Conservation (phyloP, 1,140 invertebrate species). For the Drosophila melanica region DNA sequence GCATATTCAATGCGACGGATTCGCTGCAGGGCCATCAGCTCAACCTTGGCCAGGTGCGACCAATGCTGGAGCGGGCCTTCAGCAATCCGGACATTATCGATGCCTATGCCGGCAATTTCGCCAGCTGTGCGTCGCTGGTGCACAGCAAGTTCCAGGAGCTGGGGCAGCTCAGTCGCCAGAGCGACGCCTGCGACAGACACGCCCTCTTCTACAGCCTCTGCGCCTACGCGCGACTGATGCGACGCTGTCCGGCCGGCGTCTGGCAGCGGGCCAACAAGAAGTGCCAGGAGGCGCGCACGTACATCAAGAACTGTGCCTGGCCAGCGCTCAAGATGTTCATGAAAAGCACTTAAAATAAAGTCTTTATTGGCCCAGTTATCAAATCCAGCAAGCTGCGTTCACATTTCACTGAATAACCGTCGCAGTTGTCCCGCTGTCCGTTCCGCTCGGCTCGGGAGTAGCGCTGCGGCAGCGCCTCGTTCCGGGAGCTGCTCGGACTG, state of each 20-base stretch:
- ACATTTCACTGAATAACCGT: conserved; percentile 71
- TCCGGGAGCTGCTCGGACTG: conserved; percentile 86
- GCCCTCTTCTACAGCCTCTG: conserved; percentile 70
- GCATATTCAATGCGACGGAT: conserved; percentile 61
- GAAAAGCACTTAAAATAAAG: conserved; percentile 51
- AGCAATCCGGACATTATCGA: conserved; percentile 42
- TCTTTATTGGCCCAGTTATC: conserved; percentile 55
- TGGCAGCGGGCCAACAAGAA: conserved; percentile 59
- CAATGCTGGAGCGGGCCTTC: conserved; percentile 63
- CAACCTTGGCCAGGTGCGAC: conserved; percentile 30
- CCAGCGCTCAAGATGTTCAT: conserved; percentile 68
- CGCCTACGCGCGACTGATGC: conserved; percentile 57
- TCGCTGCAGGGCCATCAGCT: conserved; percentile 46
- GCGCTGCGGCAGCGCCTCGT: conserved; percentile 84
- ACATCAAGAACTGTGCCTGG: conserved; percentile 58
- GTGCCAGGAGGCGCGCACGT: conserved; percentile 51
- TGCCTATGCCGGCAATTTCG: conserved; percentile 58
- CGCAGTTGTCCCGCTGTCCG: conserved; percentile 70
- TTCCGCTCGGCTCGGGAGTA: conserved; percentile 86
- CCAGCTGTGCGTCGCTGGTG: conserved; percentile 44
- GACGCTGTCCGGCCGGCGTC: conserved; percentile 43
- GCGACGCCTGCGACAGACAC: conserved; percentile 61
- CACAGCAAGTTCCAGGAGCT: conserved; percentile 46
- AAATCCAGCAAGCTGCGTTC: conserved; percentile 60
- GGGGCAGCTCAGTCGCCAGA: conserved; percentile 52